Evolutionary conservation across 2,113 vertebrate genomes (phyloP).

Genomic region (Oryzias woworae): DNA sequence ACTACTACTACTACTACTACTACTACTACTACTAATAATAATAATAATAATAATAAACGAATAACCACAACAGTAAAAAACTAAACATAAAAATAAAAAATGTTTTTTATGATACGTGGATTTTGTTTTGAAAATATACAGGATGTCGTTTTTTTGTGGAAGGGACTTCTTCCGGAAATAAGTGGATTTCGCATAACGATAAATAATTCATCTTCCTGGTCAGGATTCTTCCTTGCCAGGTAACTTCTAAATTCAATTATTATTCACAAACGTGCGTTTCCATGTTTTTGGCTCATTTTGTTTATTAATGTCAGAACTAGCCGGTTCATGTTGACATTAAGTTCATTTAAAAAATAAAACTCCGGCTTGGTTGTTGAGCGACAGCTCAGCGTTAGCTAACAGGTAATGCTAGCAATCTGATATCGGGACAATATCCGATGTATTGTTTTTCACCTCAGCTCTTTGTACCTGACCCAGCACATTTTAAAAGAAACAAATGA

Average conservation of each 20-base stretch:
- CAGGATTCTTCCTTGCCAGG: conserved; percentile 58
- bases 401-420: conserved; percentile 52
- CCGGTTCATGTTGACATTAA: background rate
- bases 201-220: conserved; percentile 68
- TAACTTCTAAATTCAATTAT: conserved; percentile 27
- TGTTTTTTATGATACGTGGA: background rate
- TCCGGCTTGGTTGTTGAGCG: conserved; percentile 22
- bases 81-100: too few species aligned
- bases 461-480: background rate
- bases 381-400: conserved; percentile 53
- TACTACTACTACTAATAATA: too few species aligned
- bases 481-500: background rate
- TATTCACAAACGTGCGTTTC: background rate
- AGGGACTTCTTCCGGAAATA: conserved; percentile 63
- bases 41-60: too few species aligned
- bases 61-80: too few species aligned
- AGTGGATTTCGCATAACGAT: conserved; percentile 61
- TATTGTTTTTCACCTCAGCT: background rate
- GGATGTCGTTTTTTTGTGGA: conserved; percentile 14
- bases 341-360: conserved; percentile 19
- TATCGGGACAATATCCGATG: background rate
- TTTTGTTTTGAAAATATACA: conserved; percentile 48
- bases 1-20: too few species aligned
- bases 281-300: background rate
- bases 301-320: background rate